phyloP scores from a whole-genome alignment of 1,140 invertebrate genomes.

The Pemphigus obesinymphae region DNA sequence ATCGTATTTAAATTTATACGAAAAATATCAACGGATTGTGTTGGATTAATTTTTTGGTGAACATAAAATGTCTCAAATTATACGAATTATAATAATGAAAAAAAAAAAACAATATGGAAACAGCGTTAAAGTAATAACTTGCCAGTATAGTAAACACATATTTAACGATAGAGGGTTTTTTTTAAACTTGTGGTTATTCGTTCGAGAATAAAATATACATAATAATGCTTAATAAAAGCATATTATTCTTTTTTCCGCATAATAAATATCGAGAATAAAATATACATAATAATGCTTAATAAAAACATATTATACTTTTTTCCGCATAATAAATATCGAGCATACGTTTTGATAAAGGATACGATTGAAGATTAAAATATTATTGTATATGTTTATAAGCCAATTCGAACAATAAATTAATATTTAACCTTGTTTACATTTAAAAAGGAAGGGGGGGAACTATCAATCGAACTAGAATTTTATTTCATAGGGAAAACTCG shows the following conservation, averaged over 20 bases:
- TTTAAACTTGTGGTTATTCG: background rate
- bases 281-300: background rate
- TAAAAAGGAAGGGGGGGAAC: background rate
- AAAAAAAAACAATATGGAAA: background rate
- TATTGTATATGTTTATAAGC: background rate
- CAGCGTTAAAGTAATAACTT: background rate
- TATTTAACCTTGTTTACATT: constrained; percentile 17
- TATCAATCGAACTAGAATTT: background rate
- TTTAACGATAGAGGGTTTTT: background rate
- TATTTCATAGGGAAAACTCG: background rate
- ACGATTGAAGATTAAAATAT: too few species aligned
- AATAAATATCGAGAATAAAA: background rate
- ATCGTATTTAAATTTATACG: too few species aligned
- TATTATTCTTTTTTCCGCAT: background rate
- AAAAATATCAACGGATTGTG: background rate
- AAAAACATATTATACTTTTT: background rate
- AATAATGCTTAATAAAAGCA: background rate
- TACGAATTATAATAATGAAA: background rate
- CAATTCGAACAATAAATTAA: background rate
- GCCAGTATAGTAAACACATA: background rate
- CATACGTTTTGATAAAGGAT: too few species aligned
- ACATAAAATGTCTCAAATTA: background rate
- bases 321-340: background rate
- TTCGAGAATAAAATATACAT: background rate
- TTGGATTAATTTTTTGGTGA: too few species aligned